phyloP scores from a whole-genome alignment of 2,888 invertebrate genomes.

The Desoria tigrina region DNA sequence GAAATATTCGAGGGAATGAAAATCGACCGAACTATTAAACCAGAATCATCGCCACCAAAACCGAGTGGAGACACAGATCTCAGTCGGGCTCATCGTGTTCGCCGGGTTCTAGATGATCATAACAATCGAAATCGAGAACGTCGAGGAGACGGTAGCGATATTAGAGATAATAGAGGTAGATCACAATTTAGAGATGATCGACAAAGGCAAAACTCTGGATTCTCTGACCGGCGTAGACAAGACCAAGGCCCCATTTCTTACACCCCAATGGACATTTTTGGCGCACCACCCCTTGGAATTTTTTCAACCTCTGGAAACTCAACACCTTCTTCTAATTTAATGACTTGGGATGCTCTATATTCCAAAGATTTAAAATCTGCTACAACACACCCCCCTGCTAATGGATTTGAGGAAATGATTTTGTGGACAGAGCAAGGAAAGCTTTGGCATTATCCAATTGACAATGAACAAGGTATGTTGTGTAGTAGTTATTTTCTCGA shows the following conservation, averaged over 20 bases:
- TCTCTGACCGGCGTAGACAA: not conserved
- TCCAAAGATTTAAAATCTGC: conserved; percentile 69
- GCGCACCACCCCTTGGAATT: conserved; percentile 66
- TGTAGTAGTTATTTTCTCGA: conserved; percentile 3
- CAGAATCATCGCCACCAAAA: not conserved
- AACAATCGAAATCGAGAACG: not conserved
- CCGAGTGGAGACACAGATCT: conserved; percentile 24
- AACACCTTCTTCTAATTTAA: conserved; percentile 55
- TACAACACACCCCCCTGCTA: conserved; percentile 73
- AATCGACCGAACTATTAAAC: conserved; percentile 62
- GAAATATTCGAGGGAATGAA: conserved; percentile 76
- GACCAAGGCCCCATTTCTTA: conserved; percentile 1
- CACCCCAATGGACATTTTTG: conserved; percentile 63
- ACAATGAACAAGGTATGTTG: conserved; percentile 86
- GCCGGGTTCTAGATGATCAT: conserved; percentile 55
- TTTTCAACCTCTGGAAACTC: conserved; percentile 59
- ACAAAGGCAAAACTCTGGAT: not conserved
- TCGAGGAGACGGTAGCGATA: not conserved
- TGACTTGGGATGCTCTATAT: conserved; percentile 70
- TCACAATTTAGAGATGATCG: not conserved
- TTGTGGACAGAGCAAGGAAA: conserved; percentile 92
- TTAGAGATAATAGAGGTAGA: not conserved
- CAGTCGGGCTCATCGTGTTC: conserved; percentile 47
- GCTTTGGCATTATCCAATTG: conserved; percentile 94
- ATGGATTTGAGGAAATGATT: conserved; percentile 91